Conservation (phyloP, 2,113 vertebrate genomes). For the Chionomys nivalis region DNA sequence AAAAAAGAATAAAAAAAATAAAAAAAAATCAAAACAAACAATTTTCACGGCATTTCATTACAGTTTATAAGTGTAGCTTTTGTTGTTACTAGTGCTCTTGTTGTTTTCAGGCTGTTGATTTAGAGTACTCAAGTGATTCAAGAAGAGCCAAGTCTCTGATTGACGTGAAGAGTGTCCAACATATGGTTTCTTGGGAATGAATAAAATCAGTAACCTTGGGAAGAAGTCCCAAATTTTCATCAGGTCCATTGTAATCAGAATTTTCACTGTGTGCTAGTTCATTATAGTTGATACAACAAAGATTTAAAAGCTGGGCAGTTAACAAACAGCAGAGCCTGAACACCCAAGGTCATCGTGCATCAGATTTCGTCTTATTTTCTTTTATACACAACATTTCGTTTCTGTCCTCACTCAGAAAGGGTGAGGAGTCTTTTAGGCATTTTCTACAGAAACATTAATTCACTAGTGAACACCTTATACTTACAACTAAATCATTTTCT, state of each 20-base stretch:
- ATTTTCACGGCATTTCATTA: neutral
- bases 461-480: neutral
- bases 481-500: neutral
- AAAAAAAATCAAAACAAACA: neutral
- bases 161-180: neutral
- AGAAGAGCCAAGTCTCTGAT: neutral
- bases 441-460: neutral
- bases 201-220: neutral
- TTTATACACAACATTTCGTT: neutral
- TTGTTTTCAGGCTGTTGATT: neutral
- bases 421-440: neutral
- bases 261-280: neutral
- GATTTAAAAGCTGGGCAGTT: too few relatives aligned
- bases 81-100: neutral
- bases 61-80: neutral
- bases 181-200: neutral
- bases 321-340: neutral
- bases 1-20: too few relatives aligned
- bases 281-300: neutral
- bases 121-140: neutral
- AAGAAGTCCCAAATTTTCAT: neutral
- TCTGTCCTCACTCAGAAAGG: neutral
- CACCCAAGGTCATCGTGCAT: neutral
- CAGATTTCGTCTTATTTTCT: neutral
- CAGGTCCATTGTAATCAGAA: neutral